phyloP scores from a whole-genome alignment of 2,888 invertebrate genomes.

The Drosophila ustulata region DNA sequence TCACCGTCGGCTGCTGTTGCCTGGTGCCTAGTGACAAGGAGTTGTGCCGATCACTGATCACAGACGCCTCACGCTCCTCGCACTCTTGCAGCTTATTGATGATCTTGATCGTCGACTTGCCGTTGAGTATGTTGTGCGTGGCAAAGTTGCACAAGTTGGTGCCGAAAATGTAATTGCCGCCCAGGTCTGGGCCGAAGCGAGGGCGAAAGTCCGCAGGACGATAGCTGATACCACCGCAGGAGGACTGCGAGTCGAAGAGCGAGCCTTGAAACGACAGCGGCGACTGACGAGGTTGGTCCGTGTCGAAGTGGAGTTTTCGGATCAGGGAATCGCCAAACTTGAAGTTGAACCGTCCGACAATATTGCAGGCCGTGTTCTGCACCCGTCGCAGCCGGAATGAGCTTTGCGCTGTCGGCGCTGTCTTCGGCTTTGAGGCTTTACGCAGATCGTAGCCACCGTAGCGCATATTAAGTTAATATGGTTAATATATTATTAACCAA shows the following conservation, averaged over 20 bases:
- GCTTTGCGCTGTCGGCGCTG: constrained; percentile 56
- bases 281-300: constrained; percentile 71
- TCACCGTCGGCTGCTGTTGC: constrained; percentile 36
- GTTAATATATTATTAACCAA: constrained; percentile 12
- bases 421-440: constrained; percentile 82
- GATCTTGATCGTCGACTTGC: constrained; percentile 81
- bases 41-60: neutral
- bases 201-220: constrained; percentile 81
- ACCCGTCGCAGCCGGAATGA: constrained; percentile 81
- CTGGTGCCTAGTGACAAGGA: constrained; percentile 14
- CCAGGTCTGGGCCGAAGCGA: constrained; percentile 50
- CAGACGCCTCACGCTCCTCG: constrained; percentile 51
- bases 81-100: constrained; percentile 75
- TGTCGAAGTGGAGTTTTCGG: constrained; percentile 54
- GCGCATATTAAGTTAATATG: constrained; percentile 73
- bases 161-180: constrained; percentile 80
- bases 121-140: constrained; percentile 80
- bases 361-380: constrained; percentile 82
- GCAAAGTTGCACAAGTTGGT: constrained; percentile 82
- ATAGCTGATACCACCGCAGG: constrained; percentile 56
- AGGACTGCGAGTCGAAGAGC: constrained; percentile 79
- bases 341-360: constrained; percentile 82
- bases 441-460: constrained; percentile 84
- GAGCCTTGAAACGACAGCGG: constrained; percentile 84
- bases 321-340: constrained; percentile 77